A percentile compares a stretch with the other conserved stretches of the same genome.
These are phyloP conservation scores for Urophycis tenuis DNA, from an alignment of 2,797 vertebrate genomes.

Conservation along the genomic window DNA sequence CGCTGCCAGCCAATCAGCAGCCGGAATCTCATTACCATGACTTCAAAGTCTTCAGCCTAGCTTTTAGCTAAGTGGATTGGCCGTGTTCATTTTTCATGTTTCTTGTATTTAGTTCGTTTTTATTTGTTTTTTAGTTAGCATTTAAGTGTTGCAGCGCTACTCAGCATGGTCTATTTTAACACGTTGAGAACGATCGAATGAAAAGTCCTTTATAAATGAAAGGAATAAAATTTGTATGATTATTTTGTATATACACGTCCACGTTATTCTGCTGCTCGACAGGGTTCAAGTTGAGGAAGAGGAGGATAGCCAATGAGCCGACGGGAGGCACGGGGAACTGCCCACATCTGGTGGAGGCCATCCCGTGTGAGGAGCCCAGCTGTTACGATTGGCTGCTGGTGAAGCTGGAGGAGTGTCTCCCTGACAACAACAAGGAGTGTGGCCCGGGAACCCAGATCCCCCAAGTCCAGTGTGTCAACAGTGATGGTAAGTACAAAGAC, in stretches of 20 bases:
- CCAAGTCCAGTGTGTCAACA: conserved; percentile 84
- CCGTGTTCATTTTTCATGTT: not conserved
- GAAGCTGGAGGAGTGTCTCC: conserved; percentile 81
- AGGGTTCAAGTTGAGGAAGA: conserved; percentile 95
- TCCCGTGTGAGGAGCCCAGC: conserved; percentile 92
- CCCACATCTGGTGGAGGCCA: conserved; percentile 88
- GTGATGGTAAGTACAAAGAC: conserved; percentile 77
- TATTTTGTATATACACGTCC: too few species aligned
- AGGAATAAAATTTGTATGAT: not conserved
- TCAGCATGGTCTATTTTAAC: not conserved
- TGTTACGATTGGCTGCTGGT: conserved; percentile 89
- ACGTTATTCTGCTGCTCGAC: not conserved
- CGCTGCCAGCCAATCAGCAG: not conserved
- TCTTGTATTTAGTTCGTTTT: not conserved
- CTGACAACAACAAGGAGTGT: conserved; percentile 84
- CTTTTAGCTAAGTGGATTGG: not conserved
- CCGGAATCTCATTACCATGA: not conserved
- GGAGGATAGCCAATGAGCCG: conserved; percentile 81
- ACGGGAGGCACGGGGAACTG: conserved; percentile 83
- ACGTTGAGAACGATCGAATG: too few species aligned
- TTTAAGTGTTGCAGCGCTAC: not conserved
- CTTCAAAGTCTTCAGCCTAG: not conserved
- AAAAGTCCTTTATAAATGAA: too few species aligned
- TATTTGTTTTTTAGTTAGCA: not conserved
- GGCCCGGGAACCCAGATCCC: conserved; percentile 87